Evolutionary conservation across 2,888 invertebrate genomes (phyloP), one percentile per base, ranked within the genome.

Genomic region (Holacanthella duospinosa): DNA sequence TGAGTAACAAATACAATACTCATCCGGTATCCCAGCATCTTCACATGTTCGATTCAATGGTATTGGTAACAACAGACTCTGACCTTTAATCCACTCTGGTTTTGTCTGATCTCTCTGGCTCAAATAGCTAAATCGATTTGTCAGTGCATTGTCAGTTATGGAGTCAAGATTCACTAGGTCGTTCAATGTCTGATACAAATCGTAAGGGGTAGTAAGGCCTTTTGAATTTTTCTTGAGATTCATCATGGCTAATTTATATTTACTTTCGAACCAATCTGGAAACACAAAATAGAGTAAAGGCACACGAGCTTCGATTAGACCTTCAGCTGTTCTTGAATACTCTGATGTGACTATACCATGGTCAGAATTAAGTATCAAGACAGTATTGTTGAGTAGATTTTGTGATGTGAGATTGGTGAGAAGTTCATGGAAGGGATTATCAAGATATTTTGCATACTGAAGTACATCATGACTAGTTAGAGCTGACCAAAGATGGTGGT

Each of bases 1-100:
- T 64, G 82, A 82, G 74, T 89, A 87, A 71, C 94, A 94, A 26
- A 90, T 88, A 76, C 94, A 94, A 87, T 88, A 94, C 75, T 93
- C 89, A 28, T 86, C 84, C 0, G 85, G 84, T 64, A 95, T 89
- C 1, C 81, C 84, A 0, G 93, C 93, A 66, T 81, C 79, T 58
- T 82, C 79, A 75, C 94, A 95, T 0, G 87, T 89, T 55, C 94
- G 80, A 62, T 83, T 81, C 44, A 76, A 76, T 0, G 88, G 85
- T 65, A 94, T 82, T 0, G 85, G 83, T 27, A 85, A 77, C 76
- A 94, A 92, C 58, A 91, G 80, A 76, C 91, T 92, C 6, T 87
- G 84, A 1, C 86, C 85, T 60, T 85, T 21, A 4, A 4, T 21
- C 48, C n/a, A n/a, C 48, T 48, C 12, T 16, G 36, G 36, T n/a